Evolutionary conservation across 1,140 invertebrate species (phyloP).

Genomic region (Parasteatoda tepidariorum): DNA sequence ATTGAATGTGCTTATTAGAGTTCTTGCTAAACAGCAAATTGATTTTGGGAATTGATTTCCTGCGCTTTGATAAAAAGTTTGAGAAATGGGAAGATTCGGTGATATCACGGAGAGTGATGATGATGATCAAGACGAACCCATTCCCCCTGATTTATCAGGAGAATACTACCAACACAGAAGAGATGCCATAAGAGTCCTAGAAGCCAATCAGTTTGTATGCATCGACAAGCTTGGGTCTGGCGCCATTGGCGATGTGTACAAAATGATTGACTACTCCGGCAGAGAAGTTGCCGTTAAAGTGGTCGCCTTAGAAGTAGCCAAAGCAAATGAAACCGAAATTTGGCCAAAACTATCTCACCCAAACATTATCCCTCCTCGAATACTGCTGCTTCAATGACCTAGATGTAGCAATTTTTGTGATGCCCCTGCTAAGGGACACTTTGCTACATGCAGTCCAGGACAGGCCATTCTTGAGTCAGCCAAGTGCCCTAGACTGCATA

Average conservation of each 20-base stretch:
- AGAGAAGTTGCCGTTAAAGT: constrained; percentile 14
- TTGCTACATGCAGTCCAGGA: constrained; percentile 9
- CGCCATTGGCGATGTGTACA: constrained; percentile 21
- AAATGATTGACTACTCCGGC: background rate
- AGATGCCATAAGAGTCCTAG: too few species aligned
- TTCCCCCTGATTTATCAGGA: too few species aligned
- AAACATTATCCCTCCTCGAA: constrained; percentile 18
- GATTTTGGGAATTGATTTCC: too few species aligned
- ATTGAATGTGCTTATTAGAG: too few species aligned
- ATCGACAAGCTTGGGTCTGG: constrained; percentile 40
- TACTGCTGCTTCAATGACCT: background rate
- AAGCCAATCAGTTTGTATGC: too few species aligned
- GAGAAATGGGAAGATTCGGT: too few species aligned
- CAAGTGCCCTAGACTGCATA: background rate
- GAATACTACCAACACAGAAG: too few species aligned
- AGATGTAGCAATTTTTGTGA: constrained; percentile 7
- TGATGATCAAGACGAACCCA: too few species aligned
- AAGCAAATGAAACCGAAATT: background rate
- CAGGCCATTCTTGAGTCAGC: background rate
- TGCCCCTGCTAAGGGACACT: constrained; percentile 17
- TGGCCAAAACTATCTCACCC: constrained; percentile 15
- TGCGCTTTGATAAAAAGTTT: too few species aligned
- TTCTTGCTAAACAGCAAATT: too few species aligned
- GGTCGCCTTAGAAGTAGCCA: too few species aligned
- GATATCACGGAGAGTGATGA: too few species aligned